A percentile compares a stretch with the other conserved stretches of the same genome.
phyloP scores from a whole-genome alignment of 2,113 vertebrate genomes.

The Solea senegalensis region DNA sequence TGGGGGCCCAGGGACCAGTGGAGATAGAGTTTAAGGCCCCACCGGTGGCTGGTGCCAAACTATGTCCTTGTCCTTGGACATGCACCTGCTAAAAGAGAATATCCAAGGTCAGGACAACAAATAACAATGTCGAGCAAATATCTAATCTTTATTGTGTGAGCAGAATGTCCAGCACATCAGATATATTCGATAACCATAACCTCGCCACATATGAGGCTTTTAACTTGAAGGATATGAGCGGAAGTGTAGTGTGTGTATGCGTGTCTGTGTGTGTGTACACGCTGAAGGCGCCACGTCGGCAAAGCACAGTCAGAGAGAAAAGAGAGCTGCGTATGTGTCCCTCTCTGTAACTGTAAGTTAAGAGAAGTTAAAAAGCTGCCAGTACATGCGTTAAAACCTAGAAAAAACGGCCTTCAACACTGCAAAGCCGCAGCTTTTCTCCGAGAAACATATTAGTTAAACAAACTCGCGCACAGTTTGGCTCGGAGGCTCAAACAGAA shows the following conservation, averaged over 20 bases:
- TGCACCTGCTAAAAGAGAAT: no score
- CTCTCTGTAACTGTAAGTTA: background rate
- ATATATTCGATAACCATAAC: no score
- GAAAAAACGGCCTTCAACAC: background rate
- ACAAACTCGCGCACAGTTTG: background rate
- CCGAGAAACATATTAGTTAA: background rate
- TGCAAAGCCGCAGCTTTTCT: background rate
- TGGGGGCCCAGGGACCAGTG: no score
- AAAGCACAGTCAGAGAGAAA: slow-evolving; percentile 52
- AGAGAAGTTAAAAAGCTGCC: slow-evolving; percentile 34
- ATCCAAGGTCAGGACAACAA: no score
- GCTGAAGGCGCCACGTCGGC: slow-evolving; percentile 78
- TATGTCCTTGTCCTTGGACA: no score
- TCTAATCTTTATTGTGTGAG: no score
- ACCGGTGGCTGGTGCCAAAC: no score
- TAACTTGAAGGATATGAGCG: slow-evolving; percentile 44
- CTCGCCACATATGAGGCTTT: slow-evolving; percentile 2
- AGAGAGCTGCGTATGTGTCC: slow-evolving; percentile 20
- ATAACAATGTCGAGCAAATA: no score
- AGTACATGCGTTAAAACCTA: background rate
- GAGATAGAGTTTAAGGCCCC: no score
- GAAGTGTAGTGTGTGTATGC: slow-evolving; percentile 21
- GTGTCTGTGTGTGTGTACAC: slow-evolving; percentile 1
- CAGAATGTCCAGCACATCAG: no score
- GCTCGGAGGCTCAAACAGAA: slow-evolving; percentile 20